Evolutionary conservation across 2,888 invertebrate species (phyloP).

Genomic region (Peribatodes rhomboidaria): DNA sequence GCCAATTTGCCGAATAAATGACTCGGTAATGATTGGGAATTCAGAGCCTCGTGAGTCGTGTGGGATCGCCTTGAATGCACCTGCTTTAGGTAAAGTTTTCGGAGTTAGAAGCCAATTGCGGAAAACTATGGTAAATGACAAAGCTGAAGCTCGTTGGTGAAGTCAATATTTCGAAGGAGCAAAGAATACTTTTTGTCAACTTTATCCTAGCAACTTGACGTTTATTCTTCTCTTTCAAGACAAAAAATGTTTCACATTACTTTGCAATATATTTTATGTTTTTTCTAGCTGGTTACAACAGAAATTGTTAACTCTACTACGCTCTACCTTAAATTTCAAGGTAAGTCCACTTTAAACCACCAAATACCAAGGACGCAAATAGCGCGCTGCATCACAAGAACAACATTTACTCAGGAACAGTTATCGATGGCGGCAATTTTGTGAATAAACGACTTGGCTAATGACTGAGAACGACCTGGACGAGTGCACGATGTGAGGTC

Average conservation of each 20-base stretch:
- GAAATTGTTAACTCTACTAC: background rate
- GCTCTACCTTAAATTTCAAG: background rate
- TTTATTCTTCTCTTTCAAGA: background rate
- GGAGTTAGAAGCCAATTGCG: background rate
- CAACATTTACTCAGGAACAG: constrained; percentile 5
- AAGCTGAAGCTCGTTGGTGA: background rate
- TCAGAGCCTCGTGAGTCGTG: constrained; percentile 8
- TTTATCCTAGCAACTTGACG: no score
- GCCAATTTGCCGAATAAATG: constrained; percentile 77
- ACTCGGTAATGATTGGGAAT: constrained; percentile 47
- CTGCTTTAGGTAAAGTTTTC: constrained; percentile 12
- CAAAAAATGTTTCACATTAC: background rate
- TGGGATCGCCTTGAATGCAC: constrained; percentile 14
- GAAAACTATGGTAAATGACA: background rate
- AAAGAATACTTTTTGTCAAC: no score
- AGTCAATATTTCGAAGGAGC: background rate
- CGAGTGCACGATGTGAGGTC: constrained; percentile 32
- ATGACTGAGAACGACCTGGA: constrained; percentile 13
- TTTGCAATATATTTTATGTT: background rate
- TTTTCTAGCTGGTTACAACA: background rate
- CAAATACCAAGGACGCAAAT: constrained; percentile 9
- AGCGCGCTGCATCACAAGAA: background rate
- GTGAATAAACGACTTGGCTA: constrained; percentile 24
- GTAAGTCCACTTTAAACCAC: background rate
- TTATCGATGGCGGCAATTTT: constrained; percentile 16